Conservation (phyloP, 1,140 invertebrate species). For the Stratiolaelaps scimitus region DNA sequence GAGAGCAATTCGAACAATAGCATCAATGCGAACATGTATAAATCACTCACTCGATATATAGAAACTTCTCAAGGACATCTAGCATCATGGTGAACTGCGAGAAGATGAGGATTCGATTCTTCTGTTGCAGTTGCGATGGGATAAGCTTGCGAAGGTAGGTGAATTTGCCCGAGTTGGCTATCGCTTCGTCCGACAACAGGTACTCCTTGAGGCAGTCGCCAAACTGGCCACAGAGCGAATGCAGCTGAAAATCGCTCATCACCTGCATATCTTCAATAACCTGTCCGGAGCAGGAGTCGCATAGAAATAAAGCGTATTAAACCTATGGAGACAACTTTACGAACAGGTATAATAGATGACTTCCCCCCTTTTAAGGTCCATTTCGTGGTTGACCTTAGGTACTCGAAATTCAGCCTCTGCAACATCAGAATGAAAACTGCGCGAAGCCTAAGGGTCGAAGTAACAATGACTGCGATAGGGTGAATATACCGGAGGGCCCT, state of each 20-base stretch:
- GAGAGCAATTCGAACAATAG: neutral
- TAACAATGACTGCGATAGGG: too few relatives aligned
- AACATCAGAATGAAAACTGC: too few relatives aligned
- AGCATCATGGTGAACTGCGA: constrained; percentile 25
- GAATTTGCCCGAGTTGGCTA: constrained; percentile 48
- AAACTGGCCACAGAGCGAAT: constrained; percentile 56
- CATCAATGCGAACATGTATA: neutral
- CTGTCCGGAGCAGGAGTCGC: constrained; percentile 45
- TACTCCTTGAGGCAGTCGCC: constrained; percentile 43
- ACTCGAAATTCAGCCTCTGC: too few relatives aligned
- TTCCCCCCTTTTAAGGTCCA: too few relatives aligned
- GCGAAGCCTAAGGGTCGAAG: too few relatives aligned
- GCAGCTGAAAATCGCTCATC: constrained; percentile 82
- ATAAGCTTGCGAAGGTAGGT: constrained; percentile 44
- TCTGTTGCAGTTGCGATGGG: constrained; percentile 41
- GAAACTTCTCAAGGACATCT: constrained; percentile 28
- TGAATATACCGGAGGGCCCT: too few relatives aligned
- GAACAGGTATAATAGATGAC: too few relatives aligned
- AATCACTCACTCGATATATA: constrained; percentile 22
- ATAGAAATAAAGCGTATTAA: too few relatives aligned
- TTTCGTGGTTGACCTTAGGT: too few relatives aligned
- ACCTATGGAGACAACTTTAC: too few relatives aligned
- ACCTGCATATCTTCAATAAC: constrained; percentile 72
- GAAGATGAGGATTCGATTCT: constrained; percentile 34
- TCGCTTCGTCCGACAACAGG: constrained; percentile 40